Evolutionary conservation across 2,113 vertebrate species (phyloP).

Genomic region (Petrocephalus zakoni): DNA sequence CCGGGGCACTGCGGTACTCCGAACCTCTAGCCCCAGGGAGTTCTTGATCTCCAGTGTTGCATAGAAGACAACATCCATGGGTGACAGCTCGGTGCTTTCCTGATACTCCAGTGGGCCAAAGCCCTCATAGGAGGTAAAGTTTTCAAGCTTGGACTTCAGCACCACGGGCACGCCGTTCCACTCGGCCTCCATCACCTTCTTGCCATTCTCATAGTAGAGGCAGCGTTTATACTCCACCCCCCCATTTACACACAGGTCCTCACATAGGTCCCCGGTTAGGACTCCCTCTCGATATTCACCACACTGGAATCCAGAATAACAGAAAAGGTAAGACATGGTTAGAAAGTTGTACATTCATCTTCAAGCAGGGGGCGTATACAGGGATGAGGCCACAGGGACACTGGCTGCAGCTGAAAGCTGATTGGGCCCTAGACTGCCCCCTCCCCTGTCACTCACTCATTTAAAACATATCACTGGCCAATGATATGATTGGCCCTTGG

Average conservation of each 20-base stretch:
- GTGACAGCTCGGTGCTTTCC: conserved; percentile 61
- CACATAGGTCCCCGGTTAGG: conserved; percentile 80
- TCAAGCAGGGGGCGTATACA: background rate
- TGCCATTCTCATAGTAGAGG: conserved; percentile 86
- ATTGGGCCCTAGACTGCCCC: background rate
- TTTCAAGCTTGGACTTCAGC: conserved; percentile 87
- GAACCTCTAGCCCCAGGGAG: conserved; percentile 71
- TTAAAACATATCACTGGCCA: too few relatives aligned
- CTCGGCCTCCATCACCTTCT: conserved; percentile 87
- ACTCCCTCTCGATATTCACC: conserved; percentile 71
- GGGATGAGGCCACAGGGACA: background rate
- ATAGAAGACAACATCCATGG: conserved; percentile 78
- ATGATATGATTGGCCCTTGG: too few relatives aligned
- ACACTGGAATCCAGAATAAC: conserved; percentile 67
- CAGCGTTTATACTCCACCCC: conserved; percentile 79
- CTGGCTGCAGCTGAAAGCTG: background rate
- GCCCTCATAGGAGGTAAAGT: conserved; percentile 80
- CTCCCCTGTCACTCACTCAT: too few relatives aligned
- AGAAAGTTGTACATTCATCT: background rate
- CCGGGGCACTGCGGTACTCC: conserved; percentile 52
- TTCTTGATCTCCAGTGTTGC: conserved; percentile 80
- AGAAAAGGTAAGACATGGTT: background rate
- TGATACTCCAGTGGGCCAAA: conserved; percentile 68
- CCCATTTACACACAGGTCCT: conserved; percentile 78
- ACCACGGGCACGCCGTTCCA: conserved; percentile 80